Percentiles rank a stretch among this genome's conserved stretches.
phyloP scores from a whole-genome alignment of 2,113 vertebrate genomes.

The Odocoileus virginianus region DNA sequence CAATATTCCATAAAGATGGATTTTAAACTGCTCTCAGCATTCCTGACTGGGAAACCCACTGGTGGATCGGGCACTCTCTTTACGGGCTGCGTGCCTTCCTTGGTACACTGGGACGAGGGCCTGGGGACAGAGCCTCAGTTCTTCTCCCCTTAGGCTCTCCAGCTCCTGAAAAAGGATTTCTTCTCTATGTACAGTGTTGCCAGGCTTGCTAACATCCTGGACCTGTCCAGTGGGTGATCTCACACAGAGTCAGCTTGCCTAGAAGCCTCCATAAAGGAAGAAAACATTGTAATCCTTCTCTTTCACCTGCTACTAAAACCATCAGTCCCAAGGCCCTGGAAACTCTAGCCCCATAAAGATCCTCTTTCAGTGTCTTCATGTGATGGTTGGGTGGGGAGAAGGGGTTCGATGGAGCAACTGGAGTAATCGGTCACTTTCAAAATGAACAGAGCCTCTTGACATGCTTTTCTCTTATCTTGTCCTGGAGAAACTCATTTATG shows the following conservation, averaged over 20 bases:
- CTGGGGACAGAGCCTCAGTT: background rate
- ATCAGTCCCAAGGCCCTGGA: background rate
- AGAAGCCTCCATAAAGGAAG: background rate
- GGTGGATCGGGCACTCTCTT: background rate
- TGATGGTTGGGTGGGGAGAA: background rate
- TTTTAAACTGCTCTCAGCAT: background rate
- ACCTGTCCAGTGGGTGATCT: background rate
- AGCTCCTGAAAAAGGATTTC: background rate
- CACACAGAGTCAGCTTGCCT: background rate
- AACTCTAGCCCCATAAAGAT: background rate
- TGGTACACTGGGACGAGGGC: too few species aligned
- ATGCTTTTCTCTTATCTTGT: background rate
- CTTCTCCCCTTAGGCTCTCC: background rate
- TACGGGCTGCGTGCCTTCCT: background rate
- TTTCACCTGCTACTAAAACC: background rate
- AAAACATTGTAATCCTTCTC: background rate
- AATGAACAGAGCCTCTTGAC: background rate
- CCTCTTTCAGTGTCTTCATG: background rate
- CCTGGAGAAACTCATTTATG: background rate
- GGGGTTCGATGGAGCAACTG: background rate
- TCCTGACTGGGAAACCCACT: background rate
- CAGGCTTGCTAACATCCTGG: background rate
- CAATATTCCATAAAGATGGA: background rate
- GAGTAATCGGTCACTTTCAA: background rate
- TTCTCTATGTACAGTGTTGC: background rate